phyloP scores from a whole-genome alignment of 2,113 vertebrate species.

The Anarrhichthys ocellatus region DNA sequence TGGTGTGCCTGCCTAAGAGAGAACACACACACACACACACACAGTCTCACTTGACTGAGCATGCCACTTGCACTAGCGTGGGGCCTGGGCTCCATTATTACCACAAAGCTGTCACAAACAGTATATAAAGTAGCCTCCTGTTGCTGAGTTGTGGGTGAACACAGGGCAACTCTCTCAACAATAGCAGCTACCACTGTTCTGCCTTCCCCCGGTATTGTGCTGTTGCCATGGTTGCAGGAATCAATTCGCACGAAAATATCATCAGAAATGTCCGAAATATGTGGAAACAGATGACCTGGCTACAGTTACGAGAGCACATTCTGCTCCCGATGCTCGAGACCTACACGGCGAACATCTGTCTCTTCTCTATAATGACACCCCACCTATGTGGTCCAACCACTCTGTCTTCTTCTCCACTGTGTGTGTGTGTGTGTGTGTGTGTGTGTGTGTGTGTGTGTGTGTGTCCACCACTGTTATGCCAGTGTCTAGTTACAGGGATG shows the following conservation, averaged over 20 bases:
- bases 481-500: conserved; percentile 76
- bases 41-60: conserved; percentile 79
- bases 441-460: conserved; percentile 43
- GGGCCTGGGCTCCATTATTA: conserved; percentile 77
- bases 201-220: conserved; percentile 1
- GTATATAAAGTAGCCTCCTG: conserved; percentile 75
- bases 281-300: background rate
- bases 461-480: conserved; percentile 68
- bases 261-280: background rate
- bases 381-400: conserved; percentile 70
- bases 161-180: conserved; percentile 50
- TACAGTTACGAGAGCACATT: background rate
- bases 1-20: conserved; percentile 2
- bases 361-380: conserved; percentile 54
- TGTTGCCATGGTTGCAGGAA: conserved; percentile 26
- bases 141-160: conserved; percentile 65
- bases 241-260: conserved; percentile 6
- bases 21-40: too few species aligned
- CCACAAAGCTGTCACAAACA: conserved; percentile 80
- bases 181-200: conserved; percentile 27
- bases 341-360: conserved; percentile 68
- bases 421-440: conserved; percentile 61
- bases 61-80: conserved; percentile 75
- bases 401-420: conserved; percentile 60
- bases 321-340: conserved; percentile 24